Evolutionary conservation across 1,140 invertebrate species (phyloP), one percentile per base, ranked within the genome.

Genomic region (Hesperophylax magnus): DNA sequence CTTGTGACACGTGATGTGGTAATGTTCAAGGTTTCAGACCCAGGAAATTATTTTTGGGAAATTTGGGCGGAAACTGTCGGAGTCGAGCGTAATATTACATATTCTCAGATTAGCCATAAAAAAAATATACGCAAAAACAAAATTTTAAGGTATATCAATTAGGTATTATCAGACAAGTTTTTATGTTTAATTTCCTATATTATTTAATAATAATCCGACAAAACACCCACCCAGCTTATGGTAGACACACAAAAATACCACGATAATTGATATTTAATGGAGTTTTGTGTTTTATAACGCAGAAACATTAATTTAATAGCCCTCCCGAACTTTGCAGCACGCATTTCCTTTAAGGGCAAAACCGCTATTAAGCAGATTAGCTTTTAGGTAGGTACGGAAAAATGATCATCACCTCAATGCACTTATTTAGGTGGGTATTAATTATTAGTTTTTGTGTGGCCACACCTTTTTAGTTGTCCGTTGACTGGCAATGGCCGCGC

Each of bases 361-460:
- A 24, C 17, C n/a, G 17, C 65, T 52, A 69, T 69, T 72, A 72
- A 24, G 52, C 15, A 53, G 52, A 72, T 72, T 72, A 39, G 18
- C 39, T 47, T 47, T 47, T 1, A 39, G n/a, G 60, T 67, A 67
- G 17, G 47, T 18, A 71, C n/a, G 17, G 17, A 11, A 18, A 39
- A 47, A 47, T 18, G 34, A 11, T 7, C 39, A 53, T 52, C 39
- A 71, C 39, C 67, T 71, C 67, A 71, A 2, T 71, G 39, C 34
- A 71, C 39, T 47, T 72, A 22, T 24, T 54, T 31, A 15, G 47
- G 22, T 72, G 27, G 69, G 47, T 53, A 54, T 52, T 71, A 71
- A 71, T 71, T 47, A 27, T 72, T 72, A 54, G 22, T 72, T 72
- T 72, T 72, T 24, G 52, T 54, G 47, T 54, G 52, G 52, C 69